Percentiles rank a stretch among this genome's conserved stretches.
phyloP scores from a whole-genome alignment of 2,888 invertebrate genomes.

The Caenorhabditis angaria region DNA sequence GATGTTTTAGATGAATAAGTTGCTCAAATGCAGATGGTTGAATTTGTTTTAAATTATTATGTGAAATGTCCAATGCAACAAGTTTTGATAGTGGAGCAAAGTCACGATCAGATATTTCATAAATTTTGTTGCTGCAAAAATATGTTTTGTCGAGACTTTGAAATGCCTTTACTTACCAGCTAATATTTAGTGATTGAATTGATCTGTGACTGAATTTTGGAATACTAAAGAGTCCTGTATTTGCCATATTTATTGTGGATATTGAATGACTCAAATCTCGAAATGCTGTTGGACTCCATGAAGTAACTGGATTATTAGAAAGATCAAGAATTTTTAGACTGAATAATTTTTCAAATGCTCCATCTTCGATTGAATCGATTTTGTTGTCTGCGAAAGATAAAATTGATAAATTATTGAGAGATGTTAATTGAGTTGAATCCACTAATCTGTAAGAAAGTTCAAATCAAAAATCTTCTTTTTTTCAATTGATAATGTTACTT shows the following conservation, averaged over 20 bases:
- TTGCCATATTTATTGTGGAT: slow-evolving; percentile 63
- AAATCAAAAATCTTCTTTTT: not conserved
- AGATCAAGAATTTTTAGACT: slow-evolving; percentile 63
- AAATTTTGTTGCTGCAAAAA: slow-evolving; percentile 64
- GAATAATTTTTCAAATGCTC: slow-evolving; percentile 60
- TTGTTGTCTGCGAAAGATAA: slow-evolving; percentile 59
- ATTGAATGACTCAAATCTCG: slow-evolving; percentile 62
- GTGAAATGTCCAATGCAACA: slow-evolving; percentile 53
- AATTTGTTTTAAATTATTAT: slow-evolving; percentile 63
- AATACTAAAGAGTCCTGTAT: slow-evolving; percentile 68
- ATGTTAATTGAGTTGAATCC: slow-evolving; percentile 45
- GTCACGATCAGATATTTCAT: slow-evolving; percentile 63
- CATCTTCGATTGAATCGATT: slow-evolving; percentile 68
- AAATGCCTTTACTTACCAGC: slow-evolving; percentile 40
- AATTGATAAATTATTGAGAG: slow-evolving; percentile 54
- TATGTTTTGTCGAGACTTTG: not conserved
- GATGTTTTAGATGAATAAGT: slow-evolving; percentile 57
- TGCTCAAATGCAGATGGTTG: slow-evolving; percentile 52
- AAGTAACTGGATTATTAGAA: slow-evolving; percentile 69
- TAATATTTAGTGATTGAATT: slow-evolving; percentile 64
- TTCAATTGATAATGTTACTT: slow-evolving; percentile 26
- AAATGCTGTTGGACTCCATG: slow-evolving; percentile 70
- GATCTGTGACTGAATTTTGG: slow-evolving; percentile 61
- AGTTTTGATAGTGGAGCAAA: slow-evolving; percentile 53
- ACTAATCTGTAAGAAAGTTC: slow-evolving; percentile 34